Evolutionary conservation across 2,113 vertebrate genomes (phyloP).

Genomic region (Podocnemis expansa): DNA sequence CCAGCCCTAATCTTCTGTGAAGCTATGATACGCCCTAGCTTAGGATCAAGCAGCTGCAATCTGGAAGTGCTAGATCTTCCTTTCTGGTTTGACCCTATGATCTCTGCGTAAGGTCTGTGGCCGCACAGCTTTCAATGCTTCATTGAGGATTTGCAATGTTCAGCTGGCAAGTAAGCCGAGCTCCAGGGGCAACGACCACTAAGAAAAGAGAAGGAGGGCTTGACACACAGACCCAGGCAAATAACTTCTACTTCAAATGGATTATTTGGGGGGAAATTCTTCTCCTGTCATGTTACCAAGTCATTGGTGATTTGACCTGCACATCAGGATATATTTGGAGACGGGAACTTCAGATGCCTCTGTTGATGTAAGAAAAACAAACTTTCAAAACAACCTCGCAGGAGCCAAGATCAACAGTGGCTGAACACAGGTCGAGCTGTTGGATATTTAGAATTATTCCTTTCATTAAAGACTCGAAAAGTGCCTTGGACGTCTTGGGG

Average conservation of each 20-base stretch:
- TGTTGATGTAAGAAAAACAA: constrained; percentile 56
- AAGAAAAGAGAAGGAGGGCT: constrained; percentile 55
- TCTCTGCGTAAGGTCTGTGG: neutral
- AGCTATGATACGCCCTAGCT: neutral
- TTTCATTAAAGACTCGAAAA: constrained; percentile 74
- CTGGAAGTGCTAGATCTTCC: constrained; percentile 17
- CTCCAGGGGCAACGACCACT: constrained; percentile 13
- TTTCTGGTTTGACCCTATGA: neutral
- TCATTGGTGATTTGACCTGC: constrained; percentile 60
- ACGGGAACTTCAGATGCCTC: constrained; percentile 53
- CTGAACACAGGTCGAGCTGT: constrained; percentile 67
- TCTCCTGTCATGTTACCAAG: constrained; percentile 61
- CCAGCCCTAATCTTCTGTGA: too few species aligned
- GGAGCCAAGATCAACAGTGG: constrained; percentile 73
- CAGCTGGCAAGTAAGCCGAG: constrained; percentile 51
- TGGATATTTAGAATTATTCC: constrained; percentile 74
- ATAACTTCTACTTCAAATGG: constrained; percentile 40
- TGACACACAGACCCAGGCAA: constrained; percentile 45
- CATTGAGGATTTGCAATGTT: constrained; percentile 68
- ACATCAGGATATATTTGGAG: constrained; percentile 21
- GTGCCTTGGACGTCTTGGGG: constrained; percentile 40
- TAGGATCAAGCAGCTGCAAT: neutral
- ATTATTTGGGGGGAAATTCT: constrained; percentile 1
- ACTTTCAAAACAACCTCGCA: constrained; percentile 69
- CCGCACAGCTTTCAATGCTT: constrained; percentile 59